phyloP scores from a whole-genome alignment of 2,888 invertebrate genomes.

The Griposia aprilina region DNA sequence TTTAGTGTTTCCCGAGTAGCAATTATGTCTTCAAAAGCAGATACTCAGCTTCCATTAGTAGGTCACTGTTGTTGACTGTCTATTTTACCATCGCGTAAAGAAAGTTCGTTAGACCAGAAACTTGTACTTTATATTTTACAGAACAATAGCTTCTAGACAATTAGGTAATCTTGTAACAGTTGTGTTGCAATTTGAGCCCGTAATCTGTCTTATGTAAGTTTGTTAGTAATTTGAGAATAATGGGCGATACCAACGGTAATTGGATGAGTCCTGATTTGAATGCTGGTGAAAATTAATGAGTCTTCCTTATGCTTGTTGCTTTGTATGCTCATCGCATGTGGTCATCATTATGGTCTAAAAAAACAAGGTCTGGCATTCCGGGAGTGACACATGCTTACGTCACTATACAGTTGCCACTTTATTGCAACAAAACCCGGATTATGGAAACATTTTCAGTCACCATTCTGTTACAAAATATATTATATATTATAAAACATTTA shows the following conservation, averaged over 20 bases:
- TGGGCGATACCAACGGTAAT: background rate
- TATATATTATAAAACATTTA: too few species aligned
- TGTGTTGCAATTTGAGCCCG: conserved; percentile 27
- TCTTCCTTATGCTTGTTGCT: too few species aligned
- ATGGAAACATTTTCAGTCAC: too few species aligned
- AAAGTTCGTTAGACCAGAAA: conserved; percentile 49
- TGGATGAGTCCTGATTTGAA: background rate
- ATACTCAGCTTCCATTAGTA: background rate
- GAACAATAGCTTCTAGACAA: conserved; percentile 49
- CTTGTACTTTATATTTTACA: conserved; percentile 27
- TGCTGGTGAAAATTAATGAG: background rate
- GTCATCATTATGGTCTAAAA: too few species aligned
- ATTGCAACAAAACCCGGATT: too few species aligned
- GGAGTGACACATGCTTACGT: too few species aligned
- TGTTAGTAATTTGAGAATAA: conserved; percentile 33
- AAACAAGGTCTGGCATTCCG: too few species aligned
- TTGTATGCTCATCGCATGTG: background rate
- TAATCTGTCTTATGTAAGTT: conserved; percentile 30
- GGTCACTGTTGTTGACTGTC: background rate
- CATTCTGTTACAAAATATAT: too few species aligned
- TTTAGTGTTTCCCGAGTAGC: too few species aligned
- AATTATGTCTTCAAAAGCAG: too few species aligned
- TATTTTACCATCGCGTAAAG: conserved; percentile 26
- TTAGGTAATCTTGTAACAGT: conserved; percentile 37
- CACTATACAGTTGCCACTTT: too few species aligned